phyloP scores from a whole-genome alignment of 2,113 vertebrate genomes.

The Ptyas mucosa region DNA sequence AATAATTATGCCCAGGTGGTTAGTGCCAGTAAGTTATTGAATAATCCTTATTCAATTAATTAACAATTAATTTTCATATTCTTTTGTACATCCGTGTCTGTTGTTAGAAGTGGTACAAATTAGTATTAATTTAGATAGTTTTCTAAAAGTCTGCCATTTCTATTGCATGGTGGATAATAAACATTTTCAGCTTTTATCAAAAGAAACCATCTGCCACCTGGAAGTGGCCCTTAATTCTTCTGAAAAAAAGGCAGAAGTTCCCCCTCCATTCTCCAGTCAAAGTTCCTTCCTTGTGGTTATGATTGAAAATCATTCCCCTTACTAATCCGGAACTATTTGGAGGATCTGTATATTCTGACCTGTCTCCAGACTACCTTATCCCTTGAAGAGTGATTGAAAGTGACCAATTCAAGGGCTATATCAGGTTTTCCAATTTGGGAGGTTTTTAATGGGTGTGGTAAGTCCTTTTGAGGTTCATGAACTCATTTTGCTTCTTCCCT shows the following conservation, averaged over 20 bases:
- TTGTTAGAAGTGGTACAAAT: background rate
- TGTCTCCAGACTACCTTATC: background rate
- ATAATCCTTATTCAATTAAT: background rate
- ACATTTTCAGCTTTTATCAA: background rate
- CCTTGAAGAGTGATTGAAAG: background rate
- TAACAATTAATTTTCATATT: background rate
- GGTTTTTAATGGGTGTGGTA: background rate
- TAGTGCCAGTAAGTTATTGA: conserved; percentile 79
- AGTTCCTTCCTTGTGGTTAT: background rate
- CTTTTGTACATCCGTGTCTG: background rate
- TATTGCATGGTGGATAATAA: background rate
- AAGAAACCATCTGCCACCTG: background rate
- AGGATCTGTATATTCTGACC: background rate
- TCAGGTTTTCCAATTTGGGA: background rate
- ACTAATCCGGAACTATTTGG: no score
- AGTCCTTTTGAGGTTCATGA: background rate
- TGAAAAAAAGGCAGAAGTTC: background rate
- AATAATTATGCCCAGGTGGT: conserved; percentile 84
- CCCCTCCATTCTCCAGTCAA: background rate
- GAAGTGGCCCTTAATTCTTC: background rate
- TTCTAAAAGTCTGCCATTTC: background rate
- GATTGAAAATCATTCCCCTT: background rate
- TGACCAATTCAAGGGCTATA: background rate
- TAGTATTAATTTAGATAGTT: background rate
- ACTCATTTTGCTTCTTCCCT: background rate